Conservation (phyloP, 2,888 invertebrate species). For the Yponomeuta malinellus region DNA sequence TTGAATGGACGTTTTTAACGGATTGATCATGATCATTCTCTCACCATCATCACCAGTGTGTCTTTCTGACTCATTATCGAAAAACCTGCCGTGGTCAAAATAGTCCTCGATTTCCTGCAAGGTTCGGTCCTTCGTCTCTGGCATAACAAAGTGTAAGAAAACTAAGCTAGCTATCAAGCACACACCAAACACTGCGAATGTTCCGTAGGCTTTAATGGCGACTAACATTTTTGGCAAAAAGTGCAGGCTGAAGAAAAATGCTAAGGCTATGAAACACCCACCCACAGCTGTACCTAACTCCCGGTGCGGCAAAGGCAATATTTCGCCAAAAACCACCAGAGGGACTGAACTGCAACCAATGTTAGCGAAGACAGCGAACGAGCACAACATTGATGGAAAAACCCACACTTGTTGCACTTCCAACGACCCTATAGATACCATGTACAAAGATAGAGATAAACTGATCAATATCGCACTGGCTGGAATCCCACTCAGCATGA, state of each 20-base stretch:
- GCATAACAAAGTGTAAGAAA: conserved; percentile 28
- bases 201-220: not conserved
- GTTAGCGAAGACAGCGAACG: conserved; percentile 45
- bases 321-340: conserved; percentile 47
- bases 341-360: conserved; percentile 53
- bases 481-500: conserved; percentile 42
- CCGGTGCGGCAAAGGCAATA: conserved; percentile 48
- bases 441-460: conserved; percentile 25
- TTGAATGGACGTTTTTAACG: too few relatives aligned
- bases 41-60: too few relatives aligned
- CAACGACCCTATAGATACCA: too few relatives aligned
- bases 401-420: not conserved
- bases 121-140: not conserved
- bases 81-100: conserved; percentile 14
- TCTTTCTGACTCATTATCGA: not conserved
- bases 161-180: conserved; percentile 24
- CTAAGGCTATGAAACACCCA: conserved; percentile 35
- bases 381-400: conserved; percentile 28
- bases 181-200: conserved; percentile 17
- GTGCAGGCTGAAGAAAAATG: not conserved
- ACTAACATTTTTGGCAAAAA: not conserved
- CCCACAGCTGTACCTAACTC: conserved; percentile 36
- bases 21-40: too few relatives aligned
- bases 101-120: conserved; percentile 25
- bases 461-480: conserved; percentile 31